Evolutionary conservation across 2,113 vertebrate species (phyloP).

Genomic region (Hippolais icterina): DNA sequence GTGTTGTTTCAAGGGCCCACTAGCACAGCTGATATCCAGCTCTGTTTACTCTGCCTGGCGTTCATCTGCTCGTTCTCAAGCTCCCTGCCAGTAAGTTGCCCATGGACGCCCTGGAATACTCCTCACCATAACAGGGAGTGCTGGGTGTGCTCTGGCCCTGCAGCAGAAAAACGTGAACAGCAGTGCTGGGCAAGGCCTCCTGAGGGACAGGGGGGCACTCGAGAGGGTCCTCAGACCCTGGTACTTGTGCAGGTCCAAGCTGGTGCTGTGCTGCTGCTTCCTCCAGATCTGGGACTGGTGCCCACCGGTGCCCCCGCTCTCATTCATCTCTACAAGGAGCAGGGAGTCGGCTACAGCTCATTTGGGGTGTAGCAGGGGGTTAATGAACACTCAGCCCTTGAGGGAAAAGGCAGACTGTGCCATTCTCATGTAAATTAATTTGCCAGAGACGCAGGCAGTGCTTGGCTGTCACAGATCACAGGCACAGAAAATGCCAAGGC

Average conservation of each 20-base stretch:
- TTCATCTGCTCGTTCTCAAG: neutral
- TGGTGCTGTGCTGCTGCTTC: neutral
- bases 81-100: neutral
- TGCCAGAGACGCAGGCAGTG: neutral
- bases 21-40: neutral
- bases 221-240: neutral
- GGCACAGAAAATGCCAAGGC: neutral
- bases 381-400: neutral
- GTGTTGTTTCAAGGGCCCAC: neutral
- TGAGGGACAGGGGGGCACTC: neutral
- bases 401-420: neutral
- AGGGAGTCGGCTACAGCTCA: neutral
- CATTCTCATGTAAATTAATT: neutral
- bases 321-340: neutral
- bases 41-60: neutral
- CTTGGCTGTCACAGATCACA: neutral
- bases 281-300: neutral
- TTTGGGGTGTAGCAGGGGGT: neutral
- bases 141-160: neutral
- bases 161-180: neutral
- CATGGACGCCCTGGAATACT: neutral
- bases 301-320: neutral
- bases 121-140: accelerated
- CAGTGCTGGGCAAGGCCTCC: too few relatives aligned
- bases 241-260: neutral